A percentile compares a stretch with the other conserved stretches of the same genome.
These are phyloP conservation scores for Ferdinandea cuprea DNA, from an alignment of 2,888 invertebrate genomes.

Conservation along the genomic window DNA sequence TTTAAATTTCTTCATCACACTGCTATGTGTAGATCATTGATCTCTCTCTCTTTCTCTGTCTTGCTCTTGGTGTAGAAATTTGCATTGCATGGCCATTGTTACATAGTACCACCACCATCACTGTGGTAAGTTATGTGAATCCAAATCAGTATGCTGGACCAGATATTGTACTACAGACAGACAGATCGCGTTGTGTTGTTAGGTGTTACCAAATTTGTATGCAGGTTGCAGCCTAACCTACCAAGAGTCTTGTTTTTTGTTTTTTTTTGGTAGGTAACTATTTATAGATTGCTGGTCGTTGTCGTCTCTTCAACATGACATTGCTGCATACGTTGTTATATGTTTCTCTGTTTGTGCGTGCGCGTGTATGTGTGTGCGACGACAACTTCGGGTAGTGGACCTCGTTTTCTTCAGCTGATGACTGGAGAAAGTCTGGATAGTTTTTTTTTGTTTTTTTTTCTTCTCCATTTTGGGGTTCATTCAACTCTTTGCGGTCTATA, in stretches of 20 bases:
- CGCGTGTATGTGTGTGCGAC: conserved; percentile 18
- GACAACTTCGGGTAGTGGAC: conserved; percentile 62
- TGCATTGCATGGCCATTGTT: conserved; percentile 67
- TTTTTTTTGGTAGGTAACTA: too few species aligned
- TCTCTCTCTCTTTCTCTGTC: conserved; percentile 41
- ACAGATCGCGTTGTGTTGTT: too few species aligned
- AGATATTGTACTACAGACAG: conserved; percentile 11
- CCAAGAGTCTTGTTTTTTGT: conserved; percentile 38
- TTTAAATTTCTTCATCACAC: conserved; percentile 52
- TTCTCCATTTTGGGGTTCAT: conserved; percentile 72
- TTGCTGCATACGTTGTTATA: conserved; percentile 28
- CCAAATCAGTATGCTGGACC: conserved; percentile 57
- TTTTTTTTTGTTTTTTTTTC: conserved; percentile 31
- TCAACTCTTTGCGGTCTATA: conserved; percentile 63
- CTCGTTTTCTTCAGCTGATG: conserved; percentile 76
- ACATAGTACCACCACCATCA: conserved; percentile 51
- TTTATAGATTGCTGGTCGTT: conserved; percentile 46
- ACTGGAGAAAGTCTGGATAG: conserved; percentile 77
- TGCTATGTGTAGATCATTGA: conserved; percentile 62
- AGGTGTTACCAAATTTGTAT: conserved; percentile 66
- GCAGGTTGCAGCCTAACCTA: conserved; percentile 44
- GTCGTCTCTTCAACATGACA: conserved; percentile 39
- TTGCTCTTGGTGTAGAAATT: conserved; percentile 70
- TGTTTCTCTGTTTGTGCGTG: background rate
- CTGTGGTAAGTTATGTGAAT: conserved; percentile 56